Evolutionary conservation across 2,888 invertebrate species (phyloP), one percentile per base, ranked within the genome.

Genomic region (Chloromyia formosa): DNA sequence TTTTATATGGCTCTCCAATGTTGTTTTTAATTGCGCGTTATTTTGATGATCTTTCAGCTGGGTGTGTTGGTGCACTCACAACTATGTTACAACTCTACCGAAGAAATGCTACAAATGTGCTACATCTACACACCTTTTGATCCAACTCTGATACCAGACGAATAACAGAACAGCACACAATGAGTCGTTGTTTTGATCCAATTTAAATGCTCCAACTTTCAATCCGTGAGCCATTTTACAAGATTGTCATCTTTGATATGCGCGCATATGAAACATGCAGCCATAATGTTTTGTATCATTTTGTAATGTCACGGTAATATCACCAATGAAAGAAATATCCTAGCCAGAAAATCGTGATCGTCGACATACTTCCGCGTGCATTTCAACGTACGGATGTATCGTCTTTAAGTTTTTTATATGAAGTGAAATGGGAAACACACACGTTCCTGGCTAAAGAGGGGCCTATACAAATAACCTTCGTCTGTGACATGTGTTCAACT

Each of bases 331-430:
- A 69, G 16, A 27, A 35, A 40, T 40, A 56, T 40, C 56, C 23
- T 18, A 40, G 27, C 27, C 56, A 56, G 56, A 71, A 71, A 71
- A 58, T 35, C 71, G 71, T 71, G 71, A 71, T 71, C 56, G 20
- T 40, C 49, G 7, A 35, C 27, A 35, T 23, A 56, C 71, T 71
- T 71, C 71, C 71, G 71, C 71, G 20, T 71, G 12, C 22, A 56
- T 35, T n/a, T 9, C 66, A 22, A 12, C 49, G 45, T 49, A 22
- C 49, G 66, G 66, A 66, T 49, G 66, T 49, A 45, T 49, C 40
- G 49, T 66, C 45, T 66, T 12, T 3, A 49, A n/a, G 49, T 35
- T 49, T 49, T 49, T 12, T 49, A 12, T 49, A 35, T 35, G 7
- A 49, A 66, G 49, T 66, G 66, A 66, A 66, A 66, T 66, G 66